Conservation (phyloP, 2,113 vertebrate species). For the Gymnocephalus cernua region DNA sequence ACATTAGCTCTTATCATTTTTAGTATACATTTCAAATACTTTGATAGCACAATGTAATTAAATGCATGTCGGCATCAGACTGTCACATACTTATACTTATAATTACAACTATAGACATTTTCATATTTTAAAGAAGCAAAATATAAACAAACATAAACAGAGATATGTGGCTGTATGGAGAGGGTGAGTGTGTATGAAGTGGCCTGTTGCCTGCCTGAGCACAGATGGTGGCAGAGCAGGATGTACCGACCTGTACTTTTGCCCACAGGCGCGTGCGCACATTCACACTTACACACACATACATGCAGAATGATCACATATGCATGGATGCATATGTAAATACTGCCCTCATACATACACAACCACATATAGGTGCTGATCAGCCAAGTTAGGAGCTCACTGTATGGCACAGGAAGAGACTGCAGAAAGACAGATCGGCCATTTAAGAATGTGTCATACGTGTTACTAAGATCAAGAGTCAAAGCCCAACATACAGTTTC, state of each 20-base stretch:
- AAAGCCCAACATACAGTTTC: neutral
- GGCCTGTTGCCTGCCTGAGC: constrained; percentile 79
- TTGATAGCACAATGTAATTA: neutral
- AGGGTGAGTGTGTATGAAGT: constrained; percentile 59
- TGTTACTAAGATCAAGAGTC: constrained; percentile 34
- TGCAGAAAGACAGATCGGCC: constrained; percentile 7
- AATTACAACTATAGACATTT: neutral
- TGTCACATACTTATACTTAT: neutral
- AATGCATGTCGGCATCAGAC: neutral
- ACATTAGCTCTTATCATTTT: neutral
- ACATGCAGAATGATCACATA: constrained; percentile 45
- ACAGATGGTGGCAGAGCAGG: constrained; percentile 85
- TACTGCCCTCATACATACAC: constrained; percentile 43
- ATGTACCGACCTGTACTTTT: constrained; percentile 76
- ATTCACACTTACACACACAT: constrained; percentile 13
- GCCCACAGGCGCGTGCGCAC: constrained; percentile 62
- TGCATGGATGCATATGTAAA: constrained; percentile 63
- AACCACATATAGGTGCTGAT: constrained; percentile 40
- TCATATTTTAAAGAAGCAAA: neutral
- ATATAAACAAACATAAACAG: constrained; percentile 15
- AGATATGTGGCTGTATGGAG: constrained; percentile 60
- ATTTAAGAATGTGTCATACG: constrained; percentile 32
- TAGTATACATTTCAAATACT: neutral
- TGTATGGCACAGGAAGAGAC: constrained; percentile 20
- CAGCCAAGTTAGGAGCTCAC: constrained; percentile 39